phyloP scores from a whole-genome alignment of 92 coral and sea anemone species.

The Isaurus tuberculatus region DNA sequence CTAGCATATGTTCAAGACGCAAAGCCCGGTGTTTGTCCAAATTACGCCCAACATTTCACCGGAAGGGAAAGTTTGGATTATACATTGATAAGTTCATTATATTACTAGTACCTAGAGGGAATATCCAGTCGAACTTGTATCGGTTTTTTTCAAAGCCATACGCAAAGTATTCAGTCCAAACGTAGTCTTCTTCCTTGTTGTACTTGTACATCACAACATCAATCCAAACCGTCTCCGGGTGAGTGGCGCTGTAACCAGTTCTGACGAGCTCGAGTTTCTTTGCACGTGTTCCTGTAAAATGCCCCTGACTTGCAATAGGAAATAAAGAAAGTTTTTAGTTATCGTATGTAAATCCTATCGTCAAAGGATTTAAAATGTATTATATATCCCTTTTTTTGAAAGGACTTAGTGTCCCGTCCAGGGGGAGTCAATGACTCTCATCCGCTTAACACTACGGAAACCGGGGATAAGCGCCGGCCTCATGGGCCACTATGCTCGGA shows the following conservation, averaged over 20 bases:
- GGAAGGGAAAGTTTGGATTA: no score
- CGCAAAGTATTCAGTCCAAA: conserved; percentile 32
- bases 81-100: not conserved
- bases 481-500: no score
- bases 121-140: conserved; percentile 59
- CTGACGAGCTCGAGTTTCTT: conserved; percentile 42
- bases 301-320: conserved; percentile 29
- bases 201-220: conserved; percentile 44
- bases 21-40: no score
- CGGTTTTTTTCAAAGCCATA: conserved; percentile 57
- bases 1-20: no score
- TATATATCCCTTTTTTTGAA: no score
- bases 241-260: conserved; percentile 36
- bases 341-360: no score
- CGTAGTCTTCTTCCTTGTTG: conserved; percentile 40
- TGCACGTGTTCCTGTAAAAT: conserved; percentile 25
- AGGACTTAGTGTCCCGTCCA: no score
- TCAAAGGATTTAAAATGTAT: no score
- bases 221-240: conserved; percentile 45
- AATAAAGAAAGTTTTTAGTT: not conserved
- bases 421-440: no score
- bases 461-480: no score
- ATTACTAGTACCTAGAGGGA: conserved; percentile 46
- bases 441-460: no score
- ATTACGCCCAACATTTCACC: no score